Conservation (phyloP, 92 coral and sea anemone species). For the Siderastrea radians region DNA sequence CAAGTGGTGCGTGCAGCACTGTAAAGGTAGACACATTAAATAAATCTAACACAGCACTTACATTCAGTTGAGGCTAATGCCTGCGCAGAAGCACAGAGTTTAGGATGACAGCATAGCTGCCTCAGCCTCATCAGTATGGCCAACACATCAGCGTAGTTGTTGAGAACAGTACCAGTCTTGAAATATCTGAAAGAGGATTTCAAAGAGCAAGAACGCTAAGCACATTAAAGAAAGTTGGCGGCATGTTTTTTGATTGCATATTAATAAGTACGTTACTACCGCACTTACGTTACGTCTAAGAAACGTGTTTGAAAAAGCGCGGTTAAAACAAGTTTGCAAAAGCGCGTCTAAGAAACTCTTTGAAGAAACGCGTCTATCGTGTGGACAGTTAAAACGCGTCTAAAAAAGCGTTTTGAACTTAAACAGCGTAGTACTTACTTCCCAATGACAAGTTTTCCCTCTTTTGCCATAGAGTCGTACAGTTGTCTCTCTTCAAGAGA, state of each 20-base stretch:
- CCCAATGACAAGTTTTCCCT: slow-evolving; percentile 85
- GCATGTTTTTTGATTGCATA: too few relatives aligned
- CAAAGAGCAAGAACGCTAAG: background rate
- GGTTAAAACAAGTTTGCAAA: background rate
- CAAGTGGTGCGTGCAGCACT: too few relatives aligned
- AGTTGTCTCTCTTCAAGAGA: slow-evolving; percentile 87
- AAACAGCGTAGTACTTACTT: slow-evolving; percentile 50
- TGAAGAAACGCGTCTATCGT: background rate
- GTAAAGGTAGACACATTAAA: too few relatives aligned
- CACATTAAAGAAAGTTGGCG: too few relatives aligned
- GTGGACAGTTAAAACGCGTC: background rate
- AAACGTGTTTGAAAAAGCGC: background rate
- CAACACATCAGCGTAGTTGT: slow-evolving; percentile 85
- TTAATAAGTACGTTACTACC: too few relatives aligned
- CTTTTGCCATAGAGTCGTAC: slow-evolving; percentile 86
- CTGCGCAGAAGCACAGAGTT: slow-evolving; percentile 67
- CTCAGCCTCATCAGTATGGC: slow-evolving; percentile 86
- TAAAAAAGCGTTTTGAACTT: background rate
- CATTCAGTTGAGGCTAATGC: slow-evolving; percentile 22
- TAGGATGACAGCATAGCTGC: slow-evolving; percentile 90
- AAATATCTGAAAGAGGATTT: slow-evolving; percentile 56
- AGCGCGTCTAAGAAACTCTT: background rate
- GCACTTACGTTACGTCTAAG: too few relatives aligned
- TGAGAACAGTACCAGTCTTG: slow-evolving; percentile 69
- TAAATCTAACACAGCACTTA: background rate